Conservation (phyloP, 2,113 vertebrate species). For the Hemicordylus capensis region DNA sequence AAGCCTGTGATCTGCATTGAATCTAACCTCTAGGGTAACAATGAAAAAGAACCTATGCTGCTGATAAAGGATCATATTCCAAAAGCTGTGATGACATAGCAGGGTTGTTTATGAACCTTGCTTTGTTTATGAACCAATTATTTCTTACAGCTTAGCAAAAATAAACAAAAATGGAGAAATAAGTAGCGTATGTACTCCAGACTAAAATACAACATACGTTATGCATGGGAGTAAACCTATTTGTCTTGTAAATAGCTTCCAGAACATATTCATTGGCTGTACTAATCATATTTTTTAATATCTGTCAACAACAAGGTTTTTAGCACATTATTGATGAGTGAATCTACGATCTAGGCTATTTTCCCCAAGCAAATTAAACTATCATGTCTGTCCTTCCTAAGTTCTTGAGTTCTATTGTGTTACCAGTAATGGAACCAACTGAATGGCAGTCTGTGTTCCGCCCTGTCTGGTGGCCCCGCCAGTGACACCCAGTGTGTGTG, state of each 20-base stretch:
- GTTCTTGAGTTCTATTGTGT: conserved; percentile 36
- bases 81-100: background rate
- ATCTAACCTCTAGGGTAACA: background rate
- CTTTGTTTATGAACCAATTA: conserved; percentile 4
- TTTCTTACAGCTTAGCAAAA: conserved; percentile 51
- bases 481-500: no score
- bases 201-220: conserved; percentile 41
- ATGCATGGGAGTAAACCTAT: conserved; percentile 50
- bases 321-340: conserved; percentile 48
- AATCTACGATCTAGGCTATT: conserved; percentile 51
- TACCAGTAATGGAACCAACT: no score
- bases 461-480: no score
- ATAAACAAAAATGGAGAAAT: background rate
- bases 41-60: background rate
- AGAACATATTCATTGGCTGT: conserved; percentile 58
- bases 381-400: background rate
- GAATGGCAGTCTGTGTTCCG: no score
- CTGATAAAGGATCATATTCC: background rate
- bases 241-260: conserved; percentile 54
- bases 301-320: conserved; percentile 57
- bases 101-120: background rate
- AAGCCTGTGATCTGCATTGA: background rate
- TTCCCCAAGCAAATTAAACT: conserved; percentile 31
- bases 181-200: conserved; percentile 39
- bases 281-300: conserved; percentile 59